These are phyloP conservation scores for Dipodomys spectabilis DNA, from an alignment of 2,113 vertebrate species.

Conservation along the genomic window DNA sequence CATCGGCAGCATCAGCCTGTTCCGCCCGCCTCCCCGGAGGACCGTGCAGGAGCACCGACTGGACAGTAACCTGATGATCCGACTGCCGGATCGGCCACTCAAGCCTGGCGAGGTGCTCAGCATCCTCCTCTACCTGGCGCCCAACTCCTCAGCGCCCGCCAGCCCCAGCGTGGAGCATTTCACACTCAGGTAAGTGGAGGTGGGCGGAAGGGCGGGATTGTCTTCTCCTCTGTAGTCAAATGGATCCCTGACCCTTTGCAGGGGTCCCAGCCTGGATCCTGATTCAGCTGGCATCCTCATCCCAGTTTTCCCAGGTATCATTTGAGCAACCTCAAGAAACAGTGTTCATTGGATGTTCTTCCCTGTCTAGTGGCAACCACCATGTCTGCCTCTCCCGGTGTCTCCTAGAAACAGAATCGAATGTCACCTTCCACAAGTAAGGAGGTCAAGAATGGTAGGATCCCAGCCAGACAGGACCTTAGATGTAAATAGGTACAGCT, in stretches of 20 bases:
- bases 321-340: neutral
- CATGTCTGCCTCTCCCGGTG: neutral
- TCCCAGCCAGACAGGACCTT: neutral
- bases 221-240: neutral
- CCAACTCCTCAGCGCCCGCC: constrained; percentile 91
- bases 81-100: constrained; percentile 93
- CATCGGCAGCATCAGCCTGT: constrained; percentile 96
- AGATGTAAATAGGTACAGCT: too few relatives aligned
- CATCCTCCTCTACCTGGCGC: constrained; percentile 93
- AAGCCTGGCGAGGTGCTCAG: constrained; percentile 94
- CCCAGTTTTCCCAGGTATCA: neutral
- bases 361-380: too few relatives aligned
- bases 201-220: fast-evolving
- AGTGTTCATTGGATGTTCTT: neutral
- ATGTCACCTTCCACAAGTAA: neutral
- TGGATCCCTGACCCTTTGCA: neutral
- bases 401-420: neutral
- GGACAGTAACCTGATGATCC: constrained; percentile 95
- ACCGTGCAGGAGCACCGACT: constrained; percentile 94
- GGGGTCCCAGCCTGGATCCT: neutral
- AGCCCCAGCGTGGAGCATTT: constrained; percentile 96
- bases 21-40: constrained; percentile 90
- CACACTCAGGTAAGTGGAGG: constrained; percentile 91
- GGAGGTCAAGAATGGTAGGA: neutral
- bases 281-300: neutral